These are phyloP conservation scores for Acrocera orbiculus DNA, from an alignment of 2,888 invertebrate species.

Conservation along the genomic window DNA sequence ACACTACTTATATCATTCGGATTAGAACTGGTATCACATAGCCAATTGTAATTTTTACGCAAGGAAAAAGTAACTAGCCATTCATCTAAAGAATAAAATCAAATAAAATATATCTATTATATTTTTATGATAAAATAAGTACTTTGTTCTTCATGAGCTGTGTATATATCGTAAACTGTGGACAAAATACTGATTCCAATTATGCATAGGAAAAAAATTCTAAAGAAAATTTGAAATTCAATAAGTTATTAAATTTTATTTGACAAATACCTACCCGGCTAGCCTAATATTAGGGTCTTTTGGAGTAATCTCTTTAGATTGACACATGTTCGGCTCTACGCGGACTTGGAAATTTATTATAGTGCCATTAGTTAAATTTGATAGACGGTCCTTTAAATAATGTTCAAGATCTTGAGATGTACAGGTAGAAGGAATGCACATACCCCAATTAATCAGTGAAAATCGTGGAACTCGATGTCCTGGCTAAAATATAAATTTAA, in stretches of 20 bases:
- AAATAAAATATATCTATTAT: conserved; percentile 1
- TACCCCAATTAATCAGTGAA: conserved; percentile 47
- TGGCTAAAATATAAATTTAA: conserved; percentile 39
- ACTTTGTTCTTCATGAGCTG: conserved; percentile 19
- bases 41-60: conserved; percentile 37
- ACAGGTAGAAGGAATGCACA: conserved; percentile 48
- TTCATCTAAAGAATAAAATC: conserved; percentile 26
- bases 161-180: conserved; percentile 24
- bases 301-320: conserved; percentile 26
- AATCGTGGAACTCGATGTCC: conserved; percentile 52
- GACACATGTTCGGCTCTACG: conserved; percentile 45
- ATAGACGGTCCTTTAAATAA: conserved; percentile 34
- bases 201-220: conserved; percentile 33
- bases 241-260: too few species aligned
- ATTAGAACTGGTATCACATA: conserved; percentile 34
- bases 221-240: conserved; percentile 14
- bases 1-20: conserved; percentile 42
- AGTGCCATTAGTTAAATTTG: conserved; percentile 34
- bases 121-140: conserved; percentile 10
- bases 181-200: conserved; percentile 26
- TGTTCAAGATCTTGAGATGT: conserved; percentile 38
- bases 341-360: conserved; percentile 39
- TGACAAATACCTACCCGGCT: conserved; percentile 30
- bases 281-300: conserved; percentile 34
- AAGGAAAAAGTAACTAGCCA: conserved; percentile 43